A percentile compares a stretch with the other conserved stretches of the same genome.
These are phyloP conservation scores for Drosophila tripunctata DNA, from an alignment of 2,888 invertebrate genomes.

Conservation along the genomic window DNA sequence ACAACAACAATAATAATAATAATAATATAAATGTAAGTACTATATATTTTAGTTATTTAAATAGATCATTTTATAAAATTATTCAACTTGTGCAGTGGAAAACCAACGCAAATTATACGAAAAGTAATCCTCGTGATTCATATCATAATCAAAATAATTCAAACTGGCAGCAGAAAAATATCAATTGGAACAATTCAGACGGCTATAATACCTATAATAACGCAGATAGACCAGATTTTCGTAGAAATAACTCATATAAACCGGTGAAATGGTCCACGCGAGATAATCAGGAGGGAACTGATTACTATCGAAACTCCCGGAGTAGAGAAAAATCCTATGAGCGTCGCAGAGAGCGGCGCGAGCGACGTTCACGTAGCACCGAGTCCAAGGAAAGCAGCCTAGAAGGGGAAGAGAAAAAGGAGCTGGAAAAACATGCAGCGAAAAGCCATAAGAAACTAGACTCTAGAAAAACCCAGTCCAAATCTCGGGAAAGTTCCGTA, in stretches of 20 bases:
- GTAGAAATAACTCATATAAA: background rate
- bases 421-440: background rate
- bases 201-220: background rate
- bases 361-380: background rate
- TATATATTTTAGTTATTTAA: too few relatives aligned
- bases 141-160: slow-evolving; percentile 3
- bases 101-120: slow-evolving; percentile 9
- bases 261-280: background rate
- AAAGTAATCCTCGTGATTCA: slow-evolving; percentile 1
- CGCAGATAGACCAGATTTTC: background rate
- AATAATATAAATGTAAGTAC: slow-evolving; percentile 62
- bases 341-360: too few relatives aligned
- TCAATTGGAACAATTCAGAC: slow-evolving; percentile 14
- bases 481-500: background rate
- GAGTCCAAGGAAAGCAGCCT: background rate
- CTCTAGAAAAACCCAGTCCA: background rate
- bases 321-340: background rate
- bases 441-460: background rate
- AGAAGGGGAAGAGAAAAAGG: background rate
- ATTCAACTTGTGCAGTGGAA: slow-evolving; percentile 27
- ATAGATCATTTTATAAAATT: background rate
- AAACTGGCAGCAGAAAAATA: slow-evolving; percentile 10
- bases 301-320: slow-evolving; percentile 9
- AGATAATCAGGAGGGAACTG: slow-evolving; percentile 14
- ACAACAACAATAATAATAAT: slow-evolving; percentile 10